These are phyloP conservation scores for Coenobita brevimanus DNA, from an alignment of 1,140 invertebrate genomes.

Conservation along the genomic window DNA sequence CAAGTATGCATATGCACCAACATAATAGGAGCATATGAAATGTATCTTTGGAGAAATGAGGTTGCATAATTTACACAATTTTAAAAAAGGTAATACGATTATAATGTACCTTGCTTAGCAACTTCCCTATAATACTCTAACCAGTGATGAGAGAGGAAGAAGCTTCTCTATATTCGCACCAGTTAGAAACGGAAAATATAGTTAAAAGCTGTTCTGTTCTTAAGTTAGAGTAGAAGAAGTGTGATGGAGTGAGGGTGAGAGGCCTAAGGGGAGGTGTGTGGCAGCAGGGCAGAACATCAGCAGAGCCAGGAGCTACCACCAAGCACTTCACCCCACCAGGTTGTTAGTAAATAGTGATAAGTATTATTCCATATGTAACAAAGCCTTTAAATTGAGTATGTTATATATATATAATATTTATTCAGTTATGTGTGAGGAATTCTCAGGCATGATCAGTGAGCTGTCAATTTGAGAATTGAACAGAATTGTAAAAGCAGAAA, in stretches of 20 bases:
- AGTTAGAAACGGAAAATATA: slow-evolving; percentile 2
- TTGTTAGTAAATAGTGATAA: slow-evolving; percentile 46
- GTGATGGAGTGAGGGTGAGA: too few species aligned
- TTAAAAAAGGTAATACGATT: too few species aligned
- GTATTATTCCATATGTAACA: slow-evolving; percentile 65
- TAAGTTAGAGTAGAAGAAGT: too few species aligned
- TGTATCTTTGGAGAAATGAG: too few species aligned
- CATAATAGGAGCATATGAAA: too few species aligned
- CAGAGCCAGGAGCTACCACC: too few species aligned
- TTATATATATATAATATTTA: slow-evolving; percentile 53
- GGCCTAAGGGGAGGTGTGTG: too few species aligned
- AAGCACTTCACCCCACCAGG: background rate
- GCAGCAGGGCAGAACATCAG: too few species aligned
- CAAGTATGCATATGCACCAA: too few species aligned
- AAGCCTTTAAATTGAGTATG: slow-evolving; percentile 58
- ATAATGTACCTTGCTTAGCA: slow-evolving; percentile 15
- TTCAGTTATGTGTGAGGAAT: slow-evolving; percentile 61
- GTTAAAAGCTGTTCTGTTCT: background rate
- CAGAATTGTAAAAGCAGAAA: slow-evolving; percentile 16
- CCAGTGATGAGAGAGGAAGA: background rate
- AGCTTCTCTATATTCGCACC: too few species aligned
- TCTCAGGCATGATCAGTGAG: slow-evolving; percentile 50
- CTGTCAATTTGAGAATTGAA: slow-evolving; percentile 6
- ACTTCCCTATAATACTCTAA: slow-evolving; percentile 17
- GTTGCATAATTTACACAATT: too few species aligned